These are phyloP conservation scores for Neuroterus valhalla DNA, from an alignment of 1,140 invertebrate genomes.

Conservation along the genomic window DNA sequence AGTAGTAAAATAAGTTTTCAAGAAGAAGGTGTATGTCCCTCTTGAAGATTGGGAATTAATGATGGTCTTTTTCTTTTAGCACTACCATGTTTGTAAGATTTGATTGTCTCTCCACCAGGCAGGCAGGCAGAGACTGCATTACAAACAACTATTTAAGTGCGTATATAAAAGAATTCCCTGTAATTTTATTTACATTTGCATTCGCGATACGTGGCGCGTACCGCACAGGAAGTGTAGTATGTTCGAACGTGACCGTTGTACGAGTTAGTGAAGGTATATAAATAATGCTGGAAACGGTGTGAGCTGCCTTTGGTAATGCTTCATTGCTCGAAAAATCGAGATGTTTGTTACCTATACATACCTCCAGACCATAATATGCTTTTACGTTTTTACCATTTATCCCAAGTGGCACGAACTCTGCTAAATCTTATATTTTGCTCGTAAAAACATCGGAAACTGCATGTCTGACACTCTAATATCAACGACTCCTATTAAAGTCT, in stretches of 20 bases:
- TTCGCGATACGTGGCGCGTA: constrained; percentile 60
- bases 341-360: constrained; percentile 6
- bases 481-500: neutral
- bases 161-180: constrained; percentile 52
- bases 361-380: neutral
- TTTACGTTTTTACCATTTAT: constrained; percentile 13
- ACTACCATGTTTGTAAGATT: constrained; percentile 7
- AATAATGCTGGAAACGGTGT: constrained; percentile 57
- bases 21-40: too few species aligned
- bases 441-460: constrained; percentile 12
- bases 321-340: constrained; percentile 39
- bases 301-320: constrained; percentile 38
- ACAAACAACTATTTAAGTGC: constrained; percentile 24
- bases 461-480: neutral
- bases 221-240: constrained; percentile 61
- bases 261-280: constrained; percentile 52
- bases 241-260: constrained; percentile 66
- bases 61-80: constrained; percentile 3
- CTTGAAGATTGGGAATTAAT: too few species aligned
- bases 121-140: neutral
- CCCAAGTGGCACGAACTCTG: constrained; percentile 4
- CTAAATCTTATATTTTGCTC: constrained; percentile 17
- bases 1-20: too few species aligned
- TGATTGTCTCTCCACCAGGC: constrained; percentile 10
- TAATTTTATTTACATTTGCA: constrained; percentile 65